Conservation (phyloP, 2,113 vertebrate species). For the Gobiocypris rarus region DNA sequence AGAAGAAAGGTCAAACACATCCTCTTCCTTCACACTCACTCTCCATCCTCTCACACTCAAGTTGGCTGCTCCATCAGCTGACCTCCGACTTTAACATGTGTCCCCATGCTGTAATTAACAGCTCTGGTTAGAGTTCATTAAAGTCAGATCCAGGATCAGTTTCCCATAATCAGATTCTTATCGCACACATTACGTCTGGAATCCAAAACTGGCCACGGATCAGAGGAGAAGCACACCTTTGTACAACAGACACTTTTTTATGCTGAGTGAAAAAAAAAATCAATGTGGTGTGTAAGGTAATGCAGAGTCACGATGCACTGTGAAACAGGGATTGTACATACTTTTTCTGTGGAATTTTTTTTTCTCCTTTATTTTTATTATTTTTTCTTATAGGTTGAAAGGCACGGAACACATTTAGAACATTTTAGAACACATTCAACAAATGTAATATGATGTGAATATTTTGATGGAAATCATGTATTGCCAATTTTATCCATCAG, state of each 20-base stretch:
- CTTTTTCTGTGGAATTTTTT: background rate
- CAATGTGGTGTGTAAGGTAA: background rate
- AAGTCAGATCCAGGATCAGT: constrained; percentile 15
- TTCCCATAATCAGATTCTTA: constrained; percentile 24
- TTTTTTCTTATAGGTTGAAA: background rate
- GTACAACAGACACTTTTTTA: background rate
- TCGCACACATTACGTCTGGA: constrained; percentile 16
- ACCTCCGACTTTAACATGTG: constrained; percentile 23
- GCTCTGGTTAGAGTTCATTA: constrained; percentile 24
- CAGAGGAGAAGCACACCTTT: constrained; percentile 11
- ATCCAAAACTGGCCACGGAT: constrained; percentile 31
- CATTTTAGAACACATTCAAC: background rate
- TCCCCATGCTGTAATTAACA: constrained; percentile 26
- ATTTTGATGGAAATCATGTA: background rate
- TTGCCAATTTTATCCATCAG: background rate
- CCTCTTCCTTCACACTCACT: constrained; percentile 28
- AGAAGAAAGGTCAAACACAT: constrained; percentile 46
- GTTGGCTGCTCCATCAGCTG: constrained; percentile 14
- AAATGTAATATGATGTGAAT: background rate
- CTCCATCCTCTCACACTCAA: constrained; percentile 5
- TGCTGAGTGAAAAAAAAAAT: background rate
- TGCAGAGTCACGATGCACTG: background rate
- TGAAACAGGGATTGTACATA: background rate
- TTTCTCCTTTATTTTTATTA: background rate
- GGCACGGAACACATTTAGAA: background rate